A percentile compares a stretch with the other conserved stretches of the same genome.
phyloP scores from a whole-genome alignment of 2,113 vertebrate genomes.

The Larimichthys polyactis region DNA sequence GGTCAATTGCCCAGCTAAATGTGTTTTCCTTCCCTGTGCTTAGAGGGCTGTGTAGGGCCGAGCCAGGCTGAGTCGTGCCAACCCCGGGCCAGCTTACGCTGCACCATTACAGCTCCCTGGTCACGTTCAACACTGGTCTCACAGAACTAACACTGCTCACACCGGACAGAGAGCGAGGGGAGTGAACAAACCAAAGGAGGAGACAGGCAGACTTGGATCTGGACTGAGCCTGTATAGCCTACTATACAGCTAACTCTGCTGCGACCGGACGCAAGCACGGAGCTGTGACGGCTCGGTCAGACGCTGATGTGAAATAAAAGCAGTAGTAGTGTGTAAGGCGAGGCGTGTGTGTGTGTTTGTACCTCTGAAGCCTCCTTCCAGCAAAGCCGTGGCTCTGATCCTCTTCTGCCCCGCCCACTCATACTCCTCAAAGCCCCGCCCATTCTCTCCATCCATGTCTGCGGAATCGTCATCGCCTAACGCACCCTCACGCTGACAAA shows the following conservation, averaged over 20 bases:
- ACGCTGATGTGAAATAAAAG: not conserved
- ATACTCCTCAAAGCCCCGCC: constrained; percentile 97
- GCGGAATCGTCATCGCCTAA: constrained; percentile 95
- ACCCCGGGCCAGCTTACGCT: constrained; percentile 48
- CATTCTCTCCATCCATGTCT: constrained; percentile 95
- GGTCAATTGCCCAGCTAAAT: constrained; percentile 84
- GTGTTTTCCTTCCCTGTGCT: constrained; percentile 80
- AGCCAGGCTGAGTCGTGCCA: constrained; percentile 52
- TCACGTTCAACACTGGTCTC: constrained; percentile 28
- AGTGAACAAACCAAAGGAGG: constrained; percentile 42
- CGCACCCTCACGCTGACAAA: constrained; percentile 92
- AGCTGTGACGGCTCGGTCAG: not conserved
- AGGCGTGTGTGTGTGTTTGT: constrained; percentile 7
- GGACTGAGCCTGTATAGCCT: not conserved
- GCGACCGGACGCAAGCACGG: not conserved
- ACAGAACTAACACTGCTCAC: constrained; percentile 24
- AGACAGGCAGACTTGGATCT: constrained; percentile 8
- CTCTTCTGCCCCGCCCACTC: constrained; percentile 99
- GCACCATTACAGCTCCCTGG: constrained; percentile 59
- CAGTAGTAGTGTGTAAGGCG: not conserved
- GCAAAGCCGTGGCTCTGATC: constrained; percentile 95
- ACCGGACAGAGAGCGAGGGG: constrained; percentile 38
- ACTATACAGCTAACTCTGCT: constrained; percentile 1
- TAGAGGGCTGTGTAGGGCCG: constrained; percentile 55
- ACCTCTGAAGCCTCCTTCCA: constrained; percentile 99